phyloP scores from a whole-genome alignment of 2,797 vertebrate genomes.

The Arrhamphus sclerolepis region DNA sequence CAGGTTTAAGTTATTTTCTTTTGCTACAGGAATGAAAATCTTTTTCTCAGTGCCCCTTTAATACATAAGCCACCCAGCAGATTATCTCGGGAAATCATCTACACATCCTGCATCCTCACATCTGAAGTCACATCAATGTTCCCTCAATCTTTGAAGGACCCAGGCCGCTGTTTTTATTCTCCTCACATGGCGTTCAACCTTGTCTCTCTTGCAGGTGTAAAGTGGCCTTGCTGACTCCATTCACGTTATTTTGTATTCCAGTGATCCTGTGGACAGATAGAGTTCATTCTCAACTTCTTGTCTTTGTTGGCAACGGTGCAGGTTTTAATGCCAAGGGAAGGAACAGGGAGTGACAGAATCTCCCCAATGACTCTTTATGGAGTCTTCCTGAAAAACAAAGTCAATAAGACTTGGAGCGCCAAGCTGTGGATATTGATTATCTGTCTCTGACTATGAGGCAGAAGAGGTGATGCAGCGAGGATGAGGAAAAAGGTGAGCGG shows the following conservation, averaged over 20 bases:
- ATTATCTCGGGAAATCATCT: conserved; percentile 32
- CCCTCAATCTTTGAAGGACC: conserved; percentile 25
- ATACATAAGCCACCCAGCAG: conserved; percentile 4
- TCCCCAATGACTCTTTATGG: conserved; percentile 87
- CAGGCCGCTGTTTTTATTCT: conserved; percentile 46
- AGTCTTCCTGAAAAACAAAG: conserved; percentile 87
- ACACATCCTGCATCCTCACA: conserved; percentile 29
- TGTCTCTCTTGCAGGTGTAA: conserved; percentile 48
- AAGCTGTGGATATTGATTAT: conserved; percentile 87
- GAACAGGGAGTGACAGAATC: conserved; percentile 85
- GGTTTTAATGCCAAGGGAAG: conserved; percentile 82
- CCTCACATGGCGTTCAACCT: conserved; percentile 39
- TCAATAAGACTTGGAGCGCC: conserved; percentile 86
- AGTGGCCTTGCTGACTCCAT: conserved; percentile 55
- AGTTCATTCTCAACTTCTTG: conserved; percentile 37
- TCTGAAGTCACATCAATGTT: conserved; percentile 26
- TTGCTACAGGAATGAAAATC: conserved; percentile 3
- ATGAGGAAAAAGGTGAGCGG: conserved; percentile 15
- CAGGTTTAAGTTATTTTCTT: background rate
- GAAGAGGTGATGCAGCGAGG: conserved; percentile 40
- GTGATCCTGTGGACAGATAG: conserved; percentile 19
- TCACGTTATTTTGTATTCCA: conserved; percentile 59
- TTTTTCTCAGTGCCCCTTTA: background rate
- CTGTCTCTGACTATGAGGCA: conserved; percentile 85
- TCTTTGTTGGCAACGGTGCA: conserved; percentile 38